Evolutionary conservation across 2,113 vertebrate species (phyloP).

Genomic region (Microtus ochrogaster): DNA sequence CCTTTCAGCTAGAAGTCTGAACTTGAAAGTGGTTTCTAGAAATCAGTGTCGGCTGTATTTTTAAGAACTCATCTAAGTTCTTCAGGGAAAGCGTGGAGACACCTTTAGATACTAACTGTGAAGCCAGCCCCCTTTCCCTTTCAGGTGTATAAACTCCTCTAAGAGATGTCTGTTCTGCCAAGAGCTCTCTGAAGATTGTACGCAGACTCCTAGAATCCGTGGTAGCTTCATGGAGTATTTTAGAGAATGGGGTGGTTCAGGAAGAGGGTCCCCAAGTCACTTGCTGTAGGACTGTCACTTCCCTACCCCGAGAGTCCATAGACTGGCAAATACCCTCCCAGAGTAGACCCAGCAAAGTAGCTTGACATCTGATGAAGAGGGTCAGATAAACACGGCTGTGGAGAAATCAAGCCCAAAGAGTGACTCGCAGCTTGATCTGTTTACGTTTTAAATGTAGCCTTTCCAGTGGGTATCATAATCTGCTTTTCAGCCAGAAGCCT

Average conservation of each 20-base stretch:
- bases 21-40: neutral
- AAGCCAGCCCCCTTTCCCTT: neutral
- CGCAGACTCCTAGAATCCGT: neutral
- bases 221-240: neutral
- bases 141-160: neutral
- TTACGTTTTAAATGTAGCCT: conserved; percentile 41
- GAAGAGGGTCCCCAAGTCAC: neutral
- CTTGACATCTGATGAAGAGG: conserved; percentile 3
- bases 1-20: neutral
- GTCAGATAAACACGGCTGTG: conserved; percentile 33
- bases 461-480: neutral
- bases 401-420: conserved; percentile 46
- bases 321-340: neutral
- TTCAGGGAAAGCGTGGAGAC: neutral
- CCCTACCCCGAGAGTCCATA: neutral
- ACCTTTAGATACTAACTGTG: neutral
- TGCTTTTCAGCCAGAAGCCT: conserved; percentile 51
- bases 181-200: neutral
- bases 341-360: neutral
- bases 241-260: neutral
- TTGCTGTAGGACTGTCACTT: neutral
- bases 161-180: neutral
- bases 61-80: neutral
- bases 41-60: neutral
- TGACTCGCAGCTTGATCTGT: conserved; percentile 50